Evolutionary conservation across 2,888 invertebrate genomes (phyloP), one percentile per base, ranked within the genome.

Genomic region (Ypsolopha scabrella): DNA sequence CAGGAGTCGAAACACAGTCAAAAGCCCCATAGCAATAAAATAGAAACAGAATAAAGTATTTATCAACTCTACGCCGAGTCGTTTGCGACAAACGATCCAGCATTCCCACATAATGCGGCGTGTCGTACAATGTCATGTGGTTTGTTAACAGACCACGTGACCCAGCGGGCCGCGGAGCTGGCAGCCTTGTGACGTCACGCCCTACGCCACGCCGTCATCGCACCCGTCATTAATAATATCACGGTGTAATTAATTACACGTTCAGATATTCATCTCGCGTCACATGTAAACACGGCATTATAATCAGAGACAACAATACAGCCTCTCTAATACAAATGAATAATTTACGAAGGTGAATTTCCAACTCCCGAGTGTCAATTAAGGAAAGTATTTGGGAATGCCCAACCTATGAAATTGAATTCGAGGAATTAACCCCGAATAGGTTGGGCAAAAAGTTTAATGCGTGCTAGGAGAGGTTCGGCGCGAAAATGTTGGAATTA

Each of bases 361-460:
- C 55, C 58, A 62, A 63, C 65, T 60, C 66, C 65, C 64, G 64
- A 70, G 63, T 73, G 71, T 73, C 72, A 79, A 79, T 78, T 79
- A 76, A 70, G 68, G 62, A 68, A 75, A 76, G 72, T 75, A 77
- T 78, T 79, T 68, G 65, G 62, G 65, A 69, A 70, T 70, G 63
- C 71, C 72, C 68, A 62, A 67, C 65, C 65, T 72, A 74, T 75
- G 74, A 67, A 75, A 77, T 78, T 73, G 72, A 74, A 80, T 78
- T 76, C 61, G 68, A 71, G 65, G 75, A 80, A 81, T 81, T 75
- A 78, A 72, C 72, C 71, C 67, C 68, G 70, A 75, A 76, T 72
- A 70, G 70, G 72, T 64, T 61, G 60, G 61, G 69, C 70, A 81
- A 80, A 82, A 83, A 83, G 75, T 80, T 80, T 68, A 80, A 80